Conservation (phyloP, 2,888 invertebrate species). For the Polydrusus tereticollis region DNA sequence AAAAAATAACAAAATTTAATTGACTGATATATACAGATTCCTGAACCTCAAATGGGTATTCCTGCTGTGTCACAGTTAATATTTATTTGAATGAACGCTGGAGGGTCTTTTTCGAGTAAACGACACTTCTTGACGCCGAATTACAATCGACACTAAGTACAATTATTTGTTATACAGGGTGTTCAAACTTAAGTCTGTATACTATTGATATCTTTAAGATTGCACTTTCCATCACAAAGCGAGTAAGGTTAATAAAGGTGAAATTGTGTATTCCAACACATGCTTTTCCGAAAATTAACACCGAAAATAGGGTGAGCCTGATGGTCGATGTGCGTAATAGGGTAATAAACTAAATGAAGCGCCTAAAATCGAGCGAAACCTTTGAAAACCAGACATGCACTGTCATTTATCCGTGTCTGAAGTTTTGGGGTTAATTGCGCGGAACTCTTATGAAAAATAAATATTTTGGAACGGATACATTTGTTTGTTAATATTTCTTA, state of each 20-base stretch:
- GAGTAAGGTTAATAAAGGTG: too few relatives aligned
- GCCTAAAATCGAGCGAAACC: slow-evolving; percentile 17
- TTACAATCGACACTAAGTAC: too few relatives aligned
- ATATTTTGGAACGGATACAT: background rate
- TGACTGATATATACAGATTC: background rate
- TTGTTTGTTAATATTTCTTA: too few relatives aligned
- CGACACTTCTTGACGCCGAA: background rate
- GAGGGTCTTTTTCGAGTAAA: background rate
- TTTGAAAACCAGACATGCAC: slow-evolving; percentile 15
- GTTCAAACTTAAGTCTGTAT: too few relatives aligned
- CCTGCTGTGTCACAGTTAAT: too few relatives aligned
- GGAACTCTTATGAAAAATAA: slow-evolving; percentile 1
- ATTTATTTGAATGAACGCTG: background rate
- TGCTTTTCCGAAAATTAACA: slow-evolving; percentile 27
- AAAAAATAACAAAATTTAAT: too few relatives aligned
- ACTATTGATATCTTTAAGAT: too few relatives aligned
- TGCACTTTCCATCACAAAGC: too few relatives aligned
- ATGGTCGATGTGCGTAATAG: slow-evolving; percentile 13
- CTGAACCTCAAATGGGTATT: background rate
- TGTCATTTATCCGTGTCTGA: background rate
- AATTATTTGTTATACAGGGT: too few relatives aligned
- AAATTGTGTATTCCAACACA: background rate
- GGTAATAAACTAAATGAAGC: slow-evolving; percentile 26
- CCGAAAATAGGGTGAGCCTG: slow-evolving; percentile 15
- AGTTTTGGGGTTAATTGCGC: slow-evolving; percentile 15